Percentiles rank a stretch among this genome's conserved stretches.
phyloP scores from a whole-genome alignment of 2,888 invertebrate species.

The Ophion ventricosus region DNA sequence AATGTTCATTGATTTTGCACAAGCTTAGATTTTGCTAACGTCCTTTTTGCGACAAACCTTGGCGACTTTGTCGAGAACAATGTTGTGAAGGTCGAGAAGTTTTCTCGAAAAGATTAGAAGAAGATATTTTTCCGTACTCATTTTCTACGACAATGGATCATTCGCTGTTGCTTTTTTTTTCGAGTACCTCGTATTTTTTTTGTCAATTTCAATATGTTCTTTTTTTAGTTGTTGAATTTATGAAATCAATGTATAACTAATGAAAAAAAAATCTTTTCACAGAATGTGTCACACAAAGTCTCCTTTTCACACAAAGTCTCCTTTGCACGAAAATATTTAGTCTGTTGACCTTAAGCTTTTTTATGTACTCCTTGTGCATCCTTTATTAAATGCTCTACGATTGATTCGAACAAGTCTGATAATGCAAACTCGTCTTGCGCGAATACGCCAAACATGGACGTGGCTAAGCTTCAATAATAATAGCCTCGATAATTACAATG shows the following conservation, averaged over 20 bases:
- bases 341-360: background rate
- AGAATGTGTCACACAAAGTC: background rate
- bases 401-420: slow-evolving; percentile 51
- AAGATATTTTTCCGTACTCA: background rate
- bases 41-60: too few relatives aligned
- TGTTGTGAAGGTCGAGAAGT: too few relatives aligned
- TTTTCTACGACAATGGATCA: background rate
- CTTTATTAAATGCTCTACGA: slow-evolving; percentile 48
- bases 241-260: background rate
- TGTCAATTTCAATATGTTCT: background rate
- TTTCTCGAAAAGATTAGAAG: background rate
- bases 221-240: background rate
- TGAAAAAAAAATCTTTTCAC: background rate
- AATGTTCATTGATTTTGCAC: too few relatives aligned
- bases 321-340: background rate
- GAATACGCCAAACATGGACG: slow-evolving; percentile 35
- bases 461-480: slow-evolving; percentile 7
- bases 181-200: background rate
- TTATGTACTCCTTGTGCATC: background rate
- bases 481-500: slow-evolving; percentile 37
- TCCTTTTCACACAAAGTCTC: background rate
- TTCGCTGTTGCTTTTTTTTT: background rate
- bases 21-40: too few relatives aligned
- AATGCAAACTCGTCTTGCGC: slow-evolving; percentile 27
- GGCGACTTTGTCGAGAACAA: too few relatives aligned